Conservation (phyloP, 2,888 invertebrate genomes). For the Xylocampa areola region DNA sequence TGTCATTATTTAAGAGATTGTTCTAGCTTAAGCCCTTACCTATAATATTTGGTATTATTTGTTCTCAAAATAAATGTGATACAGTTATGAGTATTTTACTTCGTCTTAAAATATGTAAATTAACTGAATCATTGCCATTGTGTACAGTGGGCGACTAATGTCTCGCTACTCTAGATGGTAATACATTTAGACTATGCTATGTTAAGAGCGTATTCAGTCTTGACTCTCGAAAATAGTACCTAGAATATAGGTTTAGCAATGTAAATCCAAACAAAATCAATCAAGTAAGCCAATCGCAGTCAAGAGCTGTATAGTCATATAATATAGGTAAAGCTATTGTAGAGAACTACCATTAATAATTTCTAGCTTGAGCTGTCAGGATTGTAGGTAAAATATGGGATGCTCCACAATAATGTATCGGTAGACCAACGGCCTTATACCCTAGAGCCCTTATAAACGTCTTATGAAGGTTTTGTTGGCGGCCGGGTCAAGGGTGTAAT, state of each 20-base stretch:
- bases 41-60: neutral
- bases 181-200: conserved; percentile 28
- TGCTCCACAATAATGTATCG: conserved; percentile 1
- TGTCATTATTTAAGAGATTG: too few species aligned
- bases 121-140: conserved; percentile 38
- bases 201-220: neutral
- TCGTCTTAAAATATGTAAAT: conserved; percentile 48
- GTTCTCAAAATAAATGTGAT: neutral
- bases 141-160: conserved; percentile 43
- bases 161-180: conserved; percentile 9
- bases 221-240: too few species aligned
- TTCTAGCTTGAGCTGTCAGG: neutral
- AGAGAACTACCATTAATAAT: too few species aligned
- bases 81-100: conserved; percentile 13
- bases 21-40: too few species aligned
- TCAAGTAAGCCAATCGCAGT: neutral
- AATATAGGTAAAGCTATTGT: too few species aligned
- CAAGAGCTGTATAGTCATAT: neutral
- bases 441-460: conserved; percentile 11
- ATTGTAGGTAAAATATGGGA: neutral
- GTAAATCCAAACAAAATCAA: conserved; percentile 18
- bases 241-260: neutral
- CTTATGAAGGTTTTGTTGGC: conserved; percentile 11
- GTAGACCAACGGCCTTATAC: conserved; percentile 2
- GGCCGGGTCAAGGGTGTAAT: conserved; percentile 31